Evolutionary conservation across 2,888 invertebrate species (phyloP), one percentile per base, ranked within the genome.

Genomic region (Clistopyga incitator): DNA sequence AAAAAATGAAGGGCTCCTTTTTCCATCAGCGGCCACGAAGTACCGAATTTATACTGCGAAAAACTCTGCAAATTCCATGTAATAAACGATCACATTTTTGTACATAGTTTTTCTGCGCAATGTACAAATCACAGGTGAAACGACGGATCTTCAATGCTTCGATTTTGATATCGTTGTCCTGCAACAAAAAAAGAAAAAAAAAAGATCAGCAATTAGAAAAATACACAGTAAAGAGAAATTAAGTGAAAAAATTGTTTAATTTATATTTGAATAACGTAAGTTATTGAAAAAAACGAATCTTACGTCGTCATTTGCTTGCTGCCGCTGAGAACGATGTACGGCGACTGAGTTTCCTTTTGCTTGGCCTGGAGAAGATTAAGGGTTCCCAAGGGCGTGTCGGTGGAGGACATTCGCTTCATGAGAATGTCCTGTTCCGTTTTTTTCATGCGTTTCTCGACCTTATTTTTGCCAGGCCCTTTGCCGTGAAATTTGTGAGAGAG

Each of bases 401-500:
- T 98, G 2, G 98, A 98, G 88, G 98, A 98, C 98, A 99, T 99
- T 91, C 98, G 97, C 93, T 98, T 98, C 98, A 99, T 98, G 89
- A 99, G 93, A 96, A 97, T 97, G 93, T 98, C 98, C 93, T 99
- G 99, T 90, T 98, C 97, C 86, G 96, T 95, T 94, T 99, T 99
- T 94, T 98, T 98, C 94, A 98, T 96, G 86, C 99, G 95, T 92
- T 99, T 99, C 94, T 99, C 99, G 89, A 97, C 96, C 94, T 99
- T 99, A 94, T 98, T 99, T 94, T 99, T 99, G 76, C 99, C 99
- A 23, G 99, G 99, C 1, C 99, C 99, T 94, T 99, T 99, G 74
- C 99, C 99, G 94, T 99, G 99, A 94, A 99, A 99, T 94, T 99
- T 98, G 94, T 99, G 99, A 29, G 98, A 98, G 76, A 99, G 95